These are phyloP conservation scores for Volucella inanis DNA, from an alignment of 2,888 invertebrate species.

Conservation along the genomic window DNA sequence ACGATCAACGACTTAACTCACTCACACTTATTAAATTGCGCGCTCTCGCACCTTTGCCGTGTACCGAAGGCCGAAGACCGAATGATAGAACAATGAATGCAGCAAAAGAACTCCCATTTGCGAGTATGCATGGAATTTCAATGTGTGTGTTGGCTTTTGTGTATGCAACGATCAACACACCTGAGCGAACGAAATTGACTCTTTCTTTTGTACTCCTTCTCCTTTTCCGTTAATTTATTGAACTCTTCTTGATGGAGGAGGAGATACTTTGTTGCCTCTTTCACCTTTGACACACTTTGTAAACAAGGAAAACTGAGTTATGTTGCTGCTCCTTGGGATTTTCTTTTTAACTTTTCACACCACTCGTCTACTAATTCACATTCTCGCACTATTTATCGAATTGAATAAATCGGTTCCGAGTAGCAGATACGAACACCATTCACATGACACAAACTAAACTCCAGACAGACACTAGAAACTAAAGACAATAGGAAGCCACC, in stretches of 20 bases:
- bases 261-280: neutral
- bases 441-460: slow-evolving; percentile 19
- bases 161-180: slow-evolving; percentile 56
- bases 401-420: slow-evolving; percentile 19
- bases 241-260: slow-evolving; percentile 9
- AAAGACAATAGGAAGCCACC: slow-evolving; percentile 61
- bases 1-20: slow-evolving; percentile 56
- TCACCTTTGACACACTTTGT: slow-evolving; percentile 12
- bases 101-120: slow-evolving; percentile 3
- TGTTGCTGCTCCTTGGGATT: neutral
- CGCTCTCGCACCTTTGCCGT: slow-evolving; percentile 60
- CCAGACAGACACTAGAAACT: neutral
- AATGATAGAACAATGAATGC: slow-evolving; percentile 37
- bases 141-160: slow-evolving; percentile 16
- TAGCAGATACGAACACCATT: slow-evolving; percentile 26
- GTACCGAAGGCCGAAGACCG: neutral
- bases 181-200: slow-evolving; percentile 58
- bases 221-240: slow-evolving; percentile 12
- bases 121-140: neutral
- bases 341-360: slow-evolving; percentile 6
- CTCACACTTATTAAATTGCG: slow-evolving; percentile 40
- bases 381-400: slow-evolving; percentile 22
- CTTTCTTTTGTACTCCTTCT: slow-evolving; percentile 52
- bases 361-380: neutral
- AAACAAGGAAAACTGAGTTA: slow-evolving; percentile 17